Base-by-base conservation (phyloP, 53 echinoderm and acorn worm species). In the Temnopleurus reevesii region DNA sequence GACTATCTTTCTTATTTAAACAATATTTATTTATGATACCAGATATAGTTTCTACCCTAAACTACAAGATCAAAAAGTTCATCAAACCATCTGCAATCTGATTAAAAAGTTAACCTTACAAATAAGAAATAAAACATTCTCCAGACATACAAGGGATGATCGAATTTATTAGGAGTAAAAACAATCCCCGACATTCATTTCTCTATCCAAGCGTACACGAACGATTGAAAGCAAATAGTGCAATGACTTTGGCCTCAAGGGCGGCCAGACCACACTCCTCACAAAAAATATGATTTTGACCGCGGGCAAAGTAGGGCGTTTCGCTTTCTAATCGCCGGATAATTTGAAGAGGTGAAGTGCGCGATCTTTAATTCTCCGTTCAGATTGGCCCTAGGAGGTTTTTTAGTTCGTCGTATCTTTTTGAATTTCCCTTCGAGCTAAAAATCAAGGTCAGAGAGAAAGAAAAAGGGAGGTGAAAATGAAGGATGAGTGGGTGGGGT, bases 201-300 rank as follows among this genome's bases (percentile, higher is more conserved):
- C 41, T 2, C 3, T 38, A 10, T 10, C 5, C 2, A 1, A 5
- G 1, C 38, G 36, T 4, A n/a, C 71, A 23, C 71, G 41, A 71
- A n/a, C 21, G 63, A 21, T 71, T 12, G 49, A 49, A 77, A 77
- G 2, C 17, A 27, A 79, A 79, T 79, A 79, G 79, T 79, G 79
- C 79, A 79, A 41, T 79, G 79, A 79, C 79, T 79, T 79, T 79
- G 79, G 49, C 79, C 79, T 79, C 79, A 79, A 79, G 79, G 79
- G 79, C 49, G 6, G 27, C 19, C 79, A 79, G 79, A 79, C n/a
- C n/a, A n/a, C 79, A 49, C 41, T 49, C 27, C 30, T 79, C 47
- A 17, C 79, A 21, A 46, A 51, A 79, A 79, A 79, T 79, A 79
- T 79, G 79, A 79, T 79, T 79, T 79, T 49, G 46, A 79, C 79